phyloP scores from a whole-genome alignment of 2,888 invertebrate species.

The Silvanus unidentatus region DNA sequence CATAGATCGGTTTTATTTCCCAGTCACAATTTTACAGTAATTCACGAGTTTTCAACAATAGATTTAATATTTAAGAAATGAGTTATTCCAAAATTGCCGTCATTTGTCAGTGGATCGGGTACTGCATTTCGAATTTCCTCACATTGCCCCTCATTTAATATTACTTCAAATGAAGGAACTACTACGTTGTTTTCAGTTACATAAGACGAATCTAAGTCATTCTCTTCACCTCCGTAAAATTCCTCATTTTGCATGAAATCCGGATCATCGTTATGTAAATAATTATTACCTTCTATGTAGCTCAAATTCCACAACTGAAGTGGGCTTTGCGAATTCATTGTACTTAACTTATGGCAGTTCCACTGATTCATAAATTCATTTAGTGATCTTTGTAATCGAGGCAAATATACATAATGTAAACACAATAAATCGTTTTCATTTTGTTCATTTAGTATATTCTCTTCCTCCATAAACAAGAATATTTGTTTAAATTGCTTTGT shows the following conservation, averaged over 20 bases:
- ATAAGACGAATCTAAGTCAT: constrained; percentile 5
- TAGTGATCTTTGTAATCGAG: constrained; percentile 9
- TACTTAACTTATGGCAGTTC: too few species aligned
- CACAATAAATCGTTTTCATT: constrained; percentile 13
- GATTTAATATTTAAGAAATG: constrained; percentile 5
- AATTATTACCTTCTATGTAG: constrained; percentile 6
- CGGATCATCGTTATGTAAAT: constrained; percentile 5
- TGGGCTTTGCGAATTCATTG: constrained; percentile 3
- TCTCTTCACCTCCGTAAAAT: constrained; percentile 10
- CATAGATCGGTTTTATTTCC: too few species aligned
- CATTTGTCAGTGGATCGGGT: constrained; percentile 9
- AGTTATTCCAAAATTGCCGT: constrained; percentile 7
- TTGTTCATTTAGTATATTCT: constrained; percentile 9
- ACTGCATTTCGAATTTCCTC: constrained; percentile 1
- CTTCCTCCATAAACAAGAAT: constrained; percentile 13
- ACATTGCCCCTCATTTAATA: constrained; percentile 1
- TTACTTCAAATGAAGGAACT: constrained; percentile 7
- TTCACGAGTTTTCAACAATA: too few species aligned
- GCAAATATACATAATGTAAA: constrained; percentile 12
- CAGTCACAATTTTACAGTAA: too few species aligned
- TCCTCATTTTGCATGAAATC: constrained; percentile 8
- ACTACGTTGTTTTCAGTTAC: constrained; percentile 12
- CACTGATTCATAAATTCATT: constrained; percentile 3
- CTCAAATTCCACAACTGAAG: constrained; percentile 13
- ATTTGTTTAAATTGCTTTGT: constrained; percentile 12